phyloP scores from a whole-genome alignment of 35 echinoderm and acorn worm genomes.

The Ophiothrix spiculata region DNA sequence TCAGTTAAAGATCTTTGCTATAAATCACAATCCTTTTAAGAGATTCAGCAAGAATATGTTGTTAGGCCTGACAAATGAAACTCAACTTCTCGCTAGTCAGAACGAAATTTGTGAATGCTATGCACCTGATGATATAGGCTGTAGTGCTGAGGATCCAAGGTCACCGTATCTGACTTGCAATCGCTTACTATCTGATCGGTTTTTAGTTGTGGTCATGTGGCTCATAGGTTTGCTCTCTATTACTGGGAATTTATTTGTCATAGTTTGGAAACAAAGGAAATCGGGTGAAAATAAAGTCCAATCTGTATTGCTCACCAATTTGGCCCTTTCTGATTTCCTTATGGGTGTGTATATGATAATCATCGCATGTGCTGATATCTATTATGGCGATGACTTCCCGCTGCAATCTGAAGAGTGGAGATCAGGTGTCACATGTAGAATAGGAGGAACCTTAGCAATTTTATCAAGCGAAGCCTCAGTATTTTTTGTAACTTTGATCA shows the following conservation, averaged over 20 bases:
- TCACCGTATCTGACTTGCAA: neutral
- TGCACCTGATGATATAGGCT: neutral
- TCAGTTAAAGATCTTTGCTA: neutral
- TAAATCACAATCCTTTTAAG: neutral
- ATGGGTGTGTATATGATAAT: conserved; percentile 12
- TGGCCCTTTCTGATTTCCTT: neutral
- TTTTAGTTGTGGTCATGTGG: neutral
- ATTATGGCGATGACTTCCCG: neutral
- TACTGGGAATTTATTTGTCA: neutral
- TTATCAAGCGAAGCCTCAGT: conserved; percentile 10
- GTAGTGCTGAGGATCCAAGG: neutral
- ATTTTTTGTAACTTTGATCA: conserved; percentile 11
- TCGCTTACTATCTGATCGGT: neutral
- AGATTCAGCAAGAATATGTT: neutral
- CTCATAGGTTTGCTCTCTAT: neutral
- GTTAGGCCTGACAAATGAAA: neutral
- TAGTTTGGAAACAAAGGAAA: neutral
- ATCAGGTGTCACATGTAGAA: neutral
- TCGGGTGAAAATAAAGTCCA: neutral
- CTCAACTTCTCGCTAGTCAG: neutral
- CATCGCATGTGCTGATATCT: neutral
- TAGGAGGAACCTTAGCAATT: neutral
- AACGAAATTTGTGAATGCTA: neutral
- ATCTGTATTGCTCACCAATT: neutral
- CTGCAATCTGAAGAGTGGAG: neutral